Percentiles rank a stretch among this genome's conserved stretches.
Evolutionary conservation across 35 echinoderm and acorn worm genomes (phyloP).

Genomic region (Amphiura filiformis): DNA sequence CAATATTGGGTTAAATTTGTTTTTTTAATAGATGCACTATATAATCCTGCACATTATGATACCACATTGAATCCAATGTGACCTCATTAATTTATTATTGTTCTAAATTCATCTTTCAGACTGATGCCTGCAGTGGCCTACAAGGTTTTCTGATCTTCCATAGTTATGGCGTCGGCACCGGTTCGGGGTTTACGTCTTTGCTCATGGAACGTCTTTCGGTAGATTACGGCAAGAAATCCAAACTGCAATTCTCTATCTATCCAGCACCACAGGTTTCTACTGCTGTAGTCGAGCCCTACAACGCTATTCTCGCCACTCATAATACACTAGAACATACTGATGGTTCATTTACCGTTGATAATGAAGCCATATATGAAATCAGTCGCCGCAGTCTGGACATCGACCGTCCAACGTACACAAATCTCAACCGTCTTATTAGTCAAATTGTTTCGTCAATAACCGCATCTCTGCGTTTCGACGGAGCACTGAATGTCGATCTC

Average conservation of each 20-base stretch:
- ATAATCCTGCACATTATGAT: no score
- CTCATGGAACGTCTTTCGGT: constrained; percentile 52
- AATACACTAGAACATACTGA: constrained; percentile 43
- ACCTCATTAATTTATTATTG: not conserved
- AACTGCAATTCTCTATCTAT: constrained; percentile 46
- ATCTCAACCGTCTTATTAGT: constrained; percentile 40
- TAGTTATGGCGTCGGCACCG: constrained; percentile 68
- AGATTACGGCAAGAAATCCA: constrained; percentile 70
- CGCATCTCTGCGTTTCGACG: constrained; percentile 13
- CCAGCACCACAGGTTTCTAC: constrained; percentile 45
- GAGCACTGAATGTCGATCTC: constrained; percentile 60
- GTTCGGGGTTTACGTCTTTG: constrained; percentile 26
- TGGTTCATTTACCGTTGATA: constrained; percentile 60
- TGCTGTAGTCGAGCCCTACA: constrained; percentile 63
- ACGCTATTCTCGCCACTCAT: constrained; percentile 45
- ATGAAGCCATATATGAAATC: constrained; percentile 83
- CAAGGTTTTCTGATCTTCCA: not conserved
- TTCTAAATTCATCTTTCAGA: not conserved
- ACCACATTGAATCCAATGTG: no score
- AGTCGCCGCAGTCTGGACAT: constrained; percentile 58
- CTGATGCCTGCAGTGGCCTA: not conserved
- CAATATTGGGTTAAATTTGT: no score
- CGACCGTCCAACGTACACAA: constrained; percentile 43
- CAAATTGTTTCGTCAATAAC: constrained; percentile 31
- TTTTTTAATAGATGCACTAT: no score